Evolutionary conservation across 1,140 invertebrate species (phyloP).

Genomic region (Rhopalosiphum maidis): DNA sequence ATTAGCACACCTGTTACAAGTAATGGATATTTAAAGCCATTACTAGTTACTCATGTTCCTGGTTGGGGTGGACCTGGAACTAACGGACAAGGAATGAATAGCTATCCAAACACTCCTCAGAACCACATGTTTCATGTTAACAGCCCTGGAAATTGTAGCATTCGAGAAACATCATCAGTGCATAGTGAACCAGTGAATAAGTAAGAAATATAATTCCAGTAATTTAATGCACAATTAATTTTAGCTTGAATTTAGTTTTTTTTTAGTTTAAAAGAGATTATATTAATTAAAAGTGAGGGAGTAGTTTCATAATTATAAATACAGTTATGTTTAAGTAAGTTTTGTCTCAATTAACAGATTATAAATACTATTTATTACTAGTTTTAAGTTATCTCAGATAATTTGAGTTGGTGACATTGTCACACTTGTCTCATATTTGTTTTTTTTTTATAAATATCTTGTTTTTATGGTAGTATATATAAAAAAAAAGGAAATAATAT

Average conservation of each 20-base stretch:
- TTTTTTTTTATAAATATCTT: background rate
- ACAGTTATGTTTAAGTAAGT: background rate
- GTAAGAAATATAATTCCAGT: conserved; percentile 27
- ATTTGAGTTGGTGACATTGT: background rate
- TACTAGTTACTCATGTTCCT: conserved; percentile 83
- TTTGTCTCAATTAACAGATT: background rate
- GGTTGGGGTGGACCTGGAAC: conserved; percentile 68
- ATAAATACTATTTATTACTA: no score
- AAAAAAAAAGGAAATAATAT: no score
- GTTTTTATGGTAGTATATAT: background rate
- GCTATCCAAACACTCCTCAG: conserved; percentile 64
- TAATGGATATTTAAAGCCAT: conserved; percentile 88
- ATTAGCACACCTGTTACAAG: conserved; percentile 73
- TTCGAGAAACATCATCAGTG: conserved; percentile 74
- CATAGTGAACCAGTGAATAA: conserved; percentile 63
- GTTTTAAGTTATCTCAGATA: background rate
- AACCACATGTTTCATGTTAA: conserved; percentile 64
- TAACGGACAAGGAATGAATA: conserved; percentile 60
- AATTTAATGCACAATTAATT: background rate
- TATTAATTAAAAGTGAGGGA: conserved; percentile 36
- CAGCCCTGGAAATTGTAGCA: conserved; percentile 71
- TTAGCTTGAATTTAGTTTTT: conserved; percentile 42
- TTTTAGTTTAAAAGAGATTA: conserved; percentile 35
- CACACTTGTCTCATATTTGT: background rate
- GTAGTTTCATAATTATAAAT: background rate